Evolutionary conservation across 2,888 invertebrate species (phyloP).

Genomic region (Loripinus fragilis): DNA sequence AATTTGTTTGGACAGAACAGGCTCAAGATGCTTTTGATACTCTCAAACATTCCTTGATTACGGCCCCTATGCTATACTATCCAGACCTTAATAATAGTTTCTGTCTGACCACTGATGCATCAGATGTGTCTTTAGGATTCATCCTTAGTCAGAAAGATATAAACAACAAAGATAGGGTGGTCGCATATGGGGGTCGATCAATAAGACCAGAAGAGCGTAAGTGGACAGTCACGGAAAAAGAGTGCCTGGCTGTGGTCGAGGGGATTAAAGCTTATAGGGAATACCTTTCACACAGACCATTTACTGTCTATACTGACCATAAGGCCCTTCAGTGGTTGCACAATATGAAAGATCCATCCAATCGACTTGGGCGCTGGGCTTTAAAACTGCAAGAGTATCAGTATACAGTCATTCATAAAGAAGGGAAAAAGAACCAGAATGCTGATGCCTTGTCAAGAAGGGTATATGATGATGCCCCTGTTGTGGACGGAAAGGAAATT

Average conservation of each 20-base stretch:
- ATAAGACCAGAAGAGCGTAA: slow-evolving; percentile 25
- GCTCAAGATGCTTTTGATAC: slow-evolving; percentile 26
- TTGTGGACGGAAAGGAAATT: too few species aligned
- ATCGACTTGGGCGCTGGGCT: slow-evolving; percentile 50
- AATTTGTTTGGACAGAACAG: slow-evolving; percentile 36
- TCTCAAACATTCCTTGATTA: slow-evolving; percentile 15
- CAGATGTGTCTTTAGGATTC: slow-evolving; percentile 30
- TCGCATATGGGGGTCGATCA: slow-evolving; percentile 32
- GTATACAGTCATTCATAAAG: slow-evolving; percentile 32
- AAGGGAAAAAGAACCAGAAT: slow-evolving; percentile 25
- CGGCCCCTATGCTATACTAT: slow-evolving; percentile 36
- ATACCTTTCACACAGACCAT: slow-evolving; percentile 29
- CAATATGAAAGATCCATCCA: slow-evolving; percentile 40
- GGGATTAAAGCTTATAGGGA: slow-evolving; percentile 34
- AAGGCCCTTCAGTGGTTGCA: slow-evolving; percentile 29
- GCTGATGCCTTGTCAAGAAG: slow-evolving; percentile 31
- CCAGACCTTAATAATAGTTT: slow-evolving; percentile 30
- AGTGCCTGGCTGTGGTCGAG: slow-evolving; percentile 41
- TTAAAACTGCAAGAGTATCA: slow-evolving; percentile 47
- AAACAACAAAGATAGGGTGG: slow-evolving; percentile 15
- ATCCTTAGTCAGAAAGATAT: slow-evolving; percentile 29
- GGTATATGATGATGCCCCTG: neutral
- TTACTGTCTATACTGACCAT: slow-evolving; percentile 35
- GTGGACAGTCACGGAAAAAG: slow-evolving; percentile 30
- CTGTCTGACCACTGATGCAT: slow-evolving; percentile 36